Percentiles rank a stretch among this genome's conserved stretches.
Conservation (phyloP, 1,140 invertebrate genomes). For the Temnothorax longispinosus region DNA sequence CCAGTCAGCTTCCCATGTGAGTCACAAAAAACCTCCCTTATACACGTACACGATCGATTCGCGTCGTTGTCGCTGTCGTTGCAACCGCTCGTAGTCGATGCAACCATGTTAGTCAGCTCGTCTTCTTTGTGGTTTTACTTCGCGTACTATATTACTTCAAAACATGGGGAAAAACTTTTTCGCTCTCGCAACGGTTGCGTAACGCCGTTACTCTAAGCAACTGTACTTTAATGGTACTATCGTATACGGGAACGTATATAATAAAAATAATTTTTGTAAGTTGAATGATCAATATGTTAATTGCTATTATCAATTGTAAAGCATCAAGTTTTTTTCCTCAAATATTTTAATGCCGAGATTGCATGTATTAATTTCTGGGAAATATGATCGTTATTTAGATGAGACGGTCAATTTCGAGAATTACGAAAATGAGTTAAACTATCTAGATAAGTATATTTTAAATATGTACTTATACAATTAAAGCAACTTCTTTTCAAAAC, state of each 20-base stretch:
- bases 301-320: neutral
- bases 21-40: conserved; percentile 73
- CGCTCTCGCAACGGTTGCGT: conserved; percentile 1
- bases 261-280: conserved; percentile 1
- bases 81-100: conserved; percentile 38
- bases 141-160: neutral
- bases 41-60: conserved; percentile 38
- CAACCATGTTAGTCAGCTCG: conserved; percentile 51
- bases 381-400: neutral
- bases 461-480: neutral
- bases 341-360: conserved; percentile 3
- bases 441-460: neutral
- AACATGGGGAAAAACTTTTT: conserved; percentile 37
- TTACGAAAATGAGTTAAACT: neutral
- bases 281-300: neutral
- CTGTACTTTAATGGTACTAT: neutral
- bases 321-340: neutral
- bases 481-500: neutral
- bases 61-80: conserved; percentile 45
- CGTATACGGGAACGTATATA: neutral
- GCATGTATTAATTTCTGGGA: neutral
- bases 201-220: conserved; percentile 22
- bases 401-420: neutral
- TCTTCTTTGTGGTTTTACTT: conserved; percentile 49
- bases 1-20: conserved; percentile 84